Evolutionary conservation across 2,888 invertebrate species (phyloP), one percentile per base, ranked within the genome.

Genomic region (Caenorhabditis sp.): DNA sequence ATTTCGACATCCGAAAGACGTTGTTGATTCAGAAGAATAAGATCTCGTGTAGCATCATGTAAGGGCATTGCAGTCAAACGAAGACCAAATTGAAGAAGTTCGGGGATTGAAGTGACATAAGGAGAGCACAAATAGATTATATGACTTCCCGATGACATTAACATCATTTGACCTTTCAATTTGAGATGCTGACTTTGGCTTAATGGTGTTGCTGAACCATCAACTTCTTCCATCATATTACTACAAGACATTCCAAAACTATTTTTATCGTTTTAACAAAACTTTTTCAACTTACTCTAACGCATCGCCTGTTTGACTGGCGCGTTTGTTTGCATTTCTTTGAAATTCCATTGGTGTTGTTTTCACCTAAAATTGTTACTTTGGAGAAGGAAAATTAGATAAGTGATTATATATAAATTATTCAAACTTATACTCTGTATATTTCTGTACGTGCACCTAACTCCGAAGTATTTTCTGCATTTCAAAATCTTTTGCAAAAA

Each of bases 41-140:
- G 67, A 67, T 85, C 85, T 1, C 85, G 66, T 8, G 84, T 86
- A 0, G 85, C 83, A 52, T 85, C 85, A 67, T 85, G 84, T 1
- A 83, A 62, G 3, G 85, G 83, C 75, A 85, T 83, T 10, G 83
- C 84, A 12, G 76, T 80, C 25, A 85, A 67, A 14, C 79, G 76
- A 65, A 85, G 71, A 4, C 82, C 80, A 63, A 69, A 80, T 61
- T 78, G 78, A 17, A 80, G 63, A 1, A 80, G 62, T 49, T 80
- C 77, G 1, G 73, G 83, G 49, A 79, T 76, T 0, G 78, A 79
- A 7, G 77, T 78, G n/a, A 85, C 83, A 60, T 83, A 82, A 50
- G 85, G 85, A 12, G 85, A 85, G 50, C 77, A 77, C 17, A 85
- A 58, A 53, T 84, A 85, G 59, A 85, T 78, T 21, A 85, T 78